Evolutionary conservation across 2,113 vertebrate genomes (phyloP).

Genomic region (Ctenodactylus gundi): DNA sequence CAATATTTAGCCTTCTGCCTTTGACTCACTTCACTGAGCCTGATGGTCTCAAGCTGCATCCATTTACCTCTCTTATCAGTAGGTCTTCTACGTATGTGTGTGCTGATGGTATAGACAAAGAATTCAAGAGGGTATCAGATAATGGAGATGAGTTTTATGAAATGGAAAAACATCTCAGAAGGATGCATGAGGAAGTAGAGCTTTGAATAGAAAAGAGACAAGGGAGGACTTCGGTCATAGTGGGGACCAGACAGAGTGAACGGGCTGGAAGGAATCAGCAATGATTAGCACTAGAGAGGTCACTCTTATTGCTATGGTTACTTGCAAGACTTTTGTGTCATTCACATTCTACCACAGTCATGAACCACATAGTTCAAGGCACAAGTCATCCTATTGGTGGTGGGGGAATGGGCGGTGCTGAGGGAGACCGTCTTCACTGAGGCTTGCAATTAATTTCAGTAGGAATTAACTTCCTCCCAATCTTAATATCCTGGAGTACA

Average conservation of each 20-base stretch:
- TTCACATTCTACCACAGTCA: background rate
- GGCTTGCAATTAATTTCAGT: conserved; percentile 23
- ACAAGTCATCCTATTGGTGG: background rate
- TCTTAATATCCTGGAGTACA: background rate
- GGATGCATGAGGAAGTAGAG: background rate
- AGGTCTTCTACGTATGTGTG: background rate
- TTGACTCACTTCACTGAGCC: no score
- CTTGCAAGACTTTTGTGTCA: background rate
- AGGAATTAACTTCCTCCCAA: background rate
- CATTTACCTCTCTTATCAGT: no score
- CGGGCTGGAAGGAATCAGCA: background rate
- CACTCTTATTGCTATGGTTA: background rate
- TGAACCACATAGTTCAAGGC: background rate
- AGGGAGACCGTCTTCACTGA: background rate
- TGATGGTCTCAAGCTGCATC: no score
- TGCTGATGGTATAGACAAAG: background rate
- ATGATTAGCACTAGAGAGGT: background rate
- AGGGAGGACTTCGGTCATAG: background rate
- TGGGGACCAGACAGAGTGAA: background rate
- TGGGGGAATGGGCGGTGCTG: no score
- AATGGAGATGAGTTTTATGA: background rate
- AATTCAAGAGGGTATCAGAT: background rate
- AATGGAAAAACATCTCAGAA: background rate
- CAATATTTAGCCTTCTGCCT: no score
- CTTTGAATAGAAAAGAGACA: background rate